A percentile compares a stretch with the other conserved stretches of the same genome.
These are phyloP conservation scores for Mormyrus proboscirostris DNA, from an alignment of 2,797 vertebrate species.

Conservation along the genomic window DNA sequence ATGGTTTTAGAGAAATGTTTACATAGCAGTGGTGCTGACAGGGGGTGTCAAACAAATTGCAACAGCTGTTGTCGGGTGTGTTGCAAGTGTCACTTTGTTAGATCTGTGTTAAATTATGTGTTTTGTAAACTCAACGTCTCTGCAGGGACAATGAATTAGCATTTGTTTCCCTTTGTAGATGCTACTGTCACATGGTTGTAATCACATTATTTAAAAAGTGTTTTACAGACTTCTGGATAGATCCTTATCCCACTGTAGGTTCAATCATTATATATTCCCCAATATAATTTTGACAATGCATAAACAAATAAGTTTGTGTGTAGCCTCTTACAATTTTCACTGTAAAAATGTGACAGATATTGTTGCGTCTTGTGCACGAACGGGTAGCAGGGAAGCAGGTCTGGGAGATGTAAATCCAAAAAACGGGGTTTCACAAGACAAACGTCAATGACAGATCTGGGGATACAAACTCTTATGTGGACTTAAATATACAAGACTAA, in stretches of 20 bases:
- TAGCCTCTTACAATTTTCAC: not conserved
- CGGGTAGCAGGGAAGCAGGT: too few relatives aligned
- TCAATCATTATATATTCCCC: not conserved
- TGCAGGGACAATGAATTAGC: not conserved
- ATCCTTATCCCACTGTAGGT: not conserved
- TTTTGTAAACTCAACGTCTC: not conserved
- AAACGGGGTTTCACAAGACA: too few relatives aligned
- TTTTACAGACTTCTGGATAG: not conserved
- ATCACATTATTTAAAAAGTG: not conserved
- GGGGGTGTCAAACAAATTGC: not conserved
- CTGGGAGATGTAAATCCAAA: too few relatives aligned
- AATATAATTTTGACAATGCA: not conserved
- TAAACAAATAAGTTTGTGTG: not conserved
- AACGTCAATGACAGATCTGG: too few relatives aligned
- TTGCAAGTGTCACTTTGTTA: not conserved
- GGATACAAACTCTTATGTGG: too few relatives aligned
- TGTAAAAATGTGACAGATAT: not conserved
- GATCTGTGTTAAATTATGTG: conserved; percentile 1
- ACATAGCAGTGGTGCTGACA: not conserved
- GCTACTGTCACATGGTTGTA: not conserved
- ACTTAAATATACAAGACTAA: too few relatives aligned
- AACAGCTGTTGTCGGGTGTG: not conserved
- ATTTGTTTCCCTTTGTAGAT: not conserved
- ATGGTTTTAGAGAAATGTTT: not conserved
- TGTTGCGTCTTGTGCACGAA: too few relatives aligned